Evolutionary conservation across 2,888 invertebrate genomes (phyloP), one percentile per base, ranked within the genome.

Genomic region (Lasioglossum vierecki): DNA sequence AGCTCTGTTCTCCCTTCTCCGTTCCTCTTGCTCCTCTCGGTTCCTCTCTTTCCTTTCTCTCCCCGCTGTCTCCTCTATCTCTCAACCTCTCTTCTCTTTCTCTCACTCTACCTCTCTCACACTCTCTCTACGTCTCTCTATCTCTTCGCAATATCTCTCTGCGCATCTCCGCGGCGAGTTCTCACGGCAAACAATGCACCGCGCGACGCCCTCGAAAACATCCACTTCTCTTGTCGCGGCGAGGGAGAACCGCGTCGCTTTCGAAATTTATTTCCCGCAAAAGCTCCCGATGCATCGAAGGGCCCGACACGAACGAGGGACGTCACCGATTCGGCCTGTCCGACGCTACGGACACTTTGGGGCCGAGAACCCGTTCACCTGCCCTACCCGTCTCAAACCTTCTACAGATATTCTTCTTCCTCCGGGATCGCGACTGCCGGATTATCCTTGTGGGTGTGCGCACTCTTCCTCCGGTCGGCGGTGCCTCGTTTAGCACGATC

Each of bases 161-260:
- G 91, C 88, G 89, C 90, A 91, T 89, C 91, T 92, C 90, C 91
- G 84, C 90, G 87, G 84, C 89, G 91, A 88, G 92, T 93, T 92
- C 92, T 92, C 93, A 91, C 91, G 92, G 92, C 91, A 92, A 93
- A 93, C 92, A 92, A 93, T 93, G 93, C 92, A 86, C 80, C 89
- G 90, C 89, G 90, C 89, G 91, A 92, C 91, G 90, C 91, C 91
- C 91, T 92, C 93, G 92, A 93, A 93, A 93, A 92, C 92, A 93
- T 92, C 92, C 92, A 92, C 92, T 92, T 92, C 90, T 92, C 92
- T 91, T 92, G 92, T 92, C 91, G 91, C 88, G 89, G 88, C 88
- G 79, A 88, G 86, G 82, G 84, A 86, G 88, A 86, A 77, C 79
- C 79, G 74, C 79, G 82, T 89, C 88, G 88, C 87, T 90, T 89